Base-by-base conservation (phyloP, 2,797 vertebrate species). In the Leptodactylus fallax region DNA sequence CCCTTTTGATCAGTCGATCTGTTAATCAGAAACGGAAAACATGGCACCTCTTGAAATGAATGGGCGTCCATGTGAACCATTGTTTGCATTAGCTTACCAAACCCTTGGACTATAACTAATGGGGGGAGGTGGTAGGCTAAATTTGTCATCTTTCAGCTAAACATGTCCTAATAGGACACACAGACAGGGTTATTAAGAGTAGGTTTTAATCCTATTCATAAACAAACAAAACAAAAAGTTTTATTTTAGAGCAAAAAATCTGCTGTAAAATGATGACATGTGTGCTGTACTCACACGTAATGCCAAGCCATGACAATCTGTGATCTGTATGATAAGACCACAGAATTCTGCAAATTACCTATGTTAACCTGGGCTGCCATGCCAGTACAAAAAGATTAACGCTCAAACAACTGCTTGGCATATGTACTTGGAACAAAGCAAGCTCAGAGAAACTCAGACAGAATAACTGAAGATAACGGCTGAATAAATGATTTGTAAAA, bases 371-470 rank as follows among this genome's bases (percentile, higher is more conserved):
- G 23, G 53, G 49, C 23, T 71, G 25, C 78, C 51, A 79, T 53
- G 49, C 76, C 79, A 27, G 21, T 25, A 67, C 23, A 79, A 67
- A 78, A 45, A 58, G 85, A 79, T 25, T 69, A 65, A 49, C 23
- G 23, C 9, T 21, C 47, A 86, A 79, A 67, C 49, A 86, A 55
- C 67, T 23, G 67, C 25, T 79, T 86, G 85, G 77, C 85, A 86
- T n/a, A 56, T 71, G 61, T 11, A 51, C 27, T 71, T 55, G 76
- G 51, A 86, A 47, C 17, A 69, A 79, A 55, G 58, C 45, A 45
- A 79, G 61, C 53, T 23, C 60, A 65, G 60, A 79, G 74, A 86
- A 67, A 79, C 49, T 7, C 60, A 45, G 74, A 58, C 63, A 36
- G 85, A 27, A 71, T 45, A 49, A 36, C 51, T 79, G 47, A 72